Percentiles rank a stretch among this genome's conserved stretches.
Evolutionary conservation across 1,140 invertebrate species (phyloP).

Genomic region (Pseudomyrmex concolor): DNA sequence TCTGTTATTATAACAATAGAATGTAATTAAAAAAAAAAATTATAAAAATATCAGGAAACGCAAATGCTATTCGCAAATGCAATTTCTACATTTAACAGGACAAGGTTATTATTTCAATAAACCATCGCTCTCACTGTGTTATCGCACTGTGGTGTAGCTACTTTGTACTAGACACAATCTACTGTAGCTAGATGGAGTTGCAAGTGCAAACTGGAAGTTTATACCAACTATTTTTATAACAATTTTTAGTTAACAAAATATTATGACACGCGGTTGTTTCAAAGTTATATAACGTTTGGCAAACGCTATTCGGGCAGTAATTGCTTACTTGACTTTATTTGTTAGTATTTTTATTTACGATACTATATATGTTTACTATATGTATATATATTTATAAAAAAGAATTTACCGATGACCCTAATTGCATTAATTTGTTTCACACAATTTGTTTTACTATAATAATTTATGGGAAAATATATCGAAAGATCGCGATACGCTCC

Average conservation of each 20-base stretch:
- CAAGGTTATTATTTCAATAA: constrained; percentile 16
- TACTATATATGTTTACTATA: not conserved
- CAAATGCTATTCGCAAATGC: too few species aligned
- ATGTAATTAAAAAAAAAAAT: not conserved
- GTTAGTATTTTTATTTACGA: not conserved
- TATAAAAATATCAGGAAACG: not conserved
- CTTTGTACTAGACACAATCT: not conserved
- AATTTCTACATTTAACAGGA: not conserved
- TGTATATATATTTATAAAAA: not conserved
- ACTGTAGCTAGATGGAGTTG: constrained; percentile 58
- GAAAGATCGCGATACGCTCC: not conserved
- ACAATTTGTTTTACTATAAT: not conserved
- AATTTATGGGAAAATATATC: constrained; percentile 19
- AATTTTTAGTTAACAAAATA: too few species aligned
- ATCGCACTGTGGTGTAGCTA: constrained; percentile 3
- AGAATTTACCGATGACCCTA: not conserved
- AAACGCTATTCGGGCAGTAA: too few species aligned
- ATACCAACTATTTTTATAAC: not conserved
- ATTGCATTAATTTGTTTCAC: too few species aligned
- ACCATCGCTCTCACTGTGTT: constrained; percentile 13
- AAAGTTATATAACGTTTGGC: too few species aligned
- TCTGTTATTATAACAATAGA: not conserved
- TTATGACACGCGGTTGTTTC: not conserved
- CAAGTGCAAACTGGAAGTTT: constrained; percentile 5
- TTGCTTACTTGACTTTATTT: too few species aligned